Evolutionary conservation across 2,797 vertebrate genomes (phyloP).

Genomic region (Coccyzus lansbergi): DNA sequence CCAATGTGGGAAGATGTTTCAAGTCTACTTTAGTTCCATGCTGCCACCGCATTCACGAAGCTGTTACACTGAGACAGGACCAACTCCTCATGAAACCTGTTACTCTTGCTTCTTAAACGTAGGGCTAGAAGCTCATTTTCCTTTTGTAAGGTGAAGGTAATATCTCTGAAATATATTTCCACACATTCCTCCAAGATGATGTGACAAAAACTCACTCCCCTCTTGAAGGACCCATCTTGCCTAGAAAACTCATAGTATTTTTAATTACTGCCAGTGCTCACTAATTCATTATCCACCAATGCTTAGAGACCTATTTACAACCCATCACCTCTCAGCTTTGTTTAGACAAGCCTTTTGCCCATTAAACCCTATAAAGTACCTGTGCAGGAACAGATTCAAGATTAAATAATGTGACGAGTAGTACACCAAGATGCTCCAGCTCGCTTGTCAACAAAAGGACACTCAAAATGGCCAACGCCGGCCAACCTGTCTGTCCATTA

Average conservation of each 20-base stretch:
- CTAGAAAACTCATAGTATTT: neutral
- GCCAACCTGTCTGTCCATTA: neutral
- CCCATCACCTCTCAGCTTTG: neutral
- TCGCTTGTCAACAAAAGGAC: neutral
- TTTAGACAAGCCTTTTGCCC: neutral
- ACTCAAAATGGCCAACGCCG: rapidly evolving
- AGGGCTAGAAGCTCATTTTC: neutral
- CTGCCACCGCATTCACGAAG: neutral
- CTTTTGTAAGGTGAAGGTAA: neutral
- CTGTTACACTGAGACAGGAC: neutral
- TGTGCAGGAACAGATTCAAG: neutral
- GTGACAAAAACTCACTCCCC: neutral
- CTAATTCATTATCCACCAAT: neutral
- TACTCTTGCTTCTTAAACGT: neutral
- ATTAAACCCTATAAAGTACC: neutral
- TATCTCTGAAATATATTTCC: neutral
- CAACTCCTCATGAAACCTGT: neutral
- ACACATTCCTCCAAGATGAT: rapidly evolving
- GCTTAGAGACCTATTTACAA: neutral
- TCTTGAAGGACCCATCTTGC: neutral
- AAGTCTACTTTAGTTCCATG: neutral
- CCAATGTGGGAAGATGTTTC: neutral
- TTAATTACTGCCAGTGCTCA: neutral
- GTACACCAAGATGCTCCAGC: neutral
- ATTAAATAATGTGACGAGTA: rapidly evolving